phyloP scores from a whole-genome alignment of 2,888 invertebrate genomes.

The Xestia xanthographa region DNA sequence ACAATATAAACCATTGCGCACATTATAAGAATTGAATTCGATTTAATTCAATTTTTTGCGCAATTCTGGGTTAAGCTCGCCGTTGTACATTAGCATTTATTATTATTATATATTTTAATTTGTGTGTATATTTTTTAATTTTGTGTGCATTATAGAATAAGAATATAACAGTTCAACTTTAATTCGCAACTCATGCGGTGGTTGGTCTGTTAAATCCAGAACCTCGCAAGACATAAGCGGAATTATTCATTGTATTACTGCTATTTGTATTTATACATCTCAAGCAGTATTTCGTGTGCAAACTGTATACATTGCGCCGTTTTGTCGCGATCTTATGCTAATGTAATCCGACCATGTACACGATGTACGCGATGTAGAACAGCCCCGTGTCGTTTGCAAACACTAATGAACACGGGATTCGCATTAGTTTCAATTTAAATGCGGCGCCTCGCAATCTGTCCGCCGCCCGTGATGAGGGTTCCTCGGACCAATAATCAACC shows the following conservation, averaged over 20 bases:
- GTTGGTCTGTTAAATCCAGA: neutral
- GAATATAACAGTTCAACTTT: neutral
- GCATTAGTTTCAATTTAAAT: slow-evolving; percentile 63
- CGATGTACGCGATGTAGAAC: slow-evolving; percentile 1
- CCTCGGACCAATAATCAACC: slow-evolving; percentile 51
- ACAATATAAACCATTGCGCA: neutral
- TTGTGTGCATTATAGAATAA: no score
- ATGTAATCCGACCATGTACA: slow-evolving; percentile 31
- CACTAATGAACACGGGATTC: slow-evolving; percentile 56
- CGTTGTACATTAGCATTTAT: no score
- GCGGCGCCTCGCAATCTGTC: slow-evolving; percentile 49
- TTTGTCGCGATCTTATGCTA: slow-evolving; percentile 40
- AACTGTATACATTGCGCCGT: slow-evolving; percentile 21
- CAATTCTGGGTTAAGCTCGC: no score
- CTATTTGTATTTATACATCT: slow-evolving; percentile 15
- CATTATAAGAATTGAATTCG: no score
- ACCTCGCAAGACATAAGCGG: neutral
- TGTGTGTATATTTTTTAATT: no score
- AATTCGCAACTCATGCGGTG: neutral
- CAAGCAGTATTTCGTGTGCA: slow-evolving; percentile 28
- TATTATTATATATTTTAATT: no score
- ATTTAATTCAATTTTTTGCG: no score
- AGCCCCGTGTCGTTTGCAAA: slow-evolving; percentile 20
- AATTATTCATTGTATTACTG: slow-evolving; percentile 27
- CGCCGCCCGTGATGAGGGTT: slow-evolving; percentile 53